phyloP scores from a whole-genome alignment of 2,113 vertebrate species.

The Crotalus horridus region DNA sequence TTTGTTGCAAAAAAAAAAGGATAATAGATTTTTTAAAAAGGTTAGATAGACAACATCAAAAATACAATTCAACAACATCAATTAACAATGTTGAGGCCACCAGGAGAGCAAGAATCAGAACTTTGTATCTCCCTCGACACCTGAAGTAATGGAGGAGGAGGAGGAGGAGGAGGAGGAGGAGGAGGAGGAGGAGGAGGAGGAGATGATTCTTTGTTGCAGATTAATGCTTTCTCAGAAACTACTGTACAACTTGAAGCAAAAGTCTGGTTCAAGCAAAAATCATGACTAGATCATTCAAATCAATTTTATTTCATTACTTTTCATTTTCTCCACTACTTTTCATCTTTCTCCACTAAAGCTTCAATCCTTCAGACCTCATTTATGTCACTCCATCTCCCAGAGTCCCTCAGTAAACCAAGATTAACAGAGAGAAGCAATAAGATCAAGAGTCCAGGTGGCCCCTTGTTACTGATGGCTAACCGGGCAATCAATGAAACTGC shows the following conservation, averaged over 20 bases:
- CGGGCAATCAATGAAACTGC: neutral
- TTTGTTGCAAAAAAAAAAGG: neutral
- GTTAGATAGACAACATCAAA: neutral
- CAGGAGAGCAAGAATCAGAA: neutral
- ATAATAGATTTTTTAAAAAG: neutral
- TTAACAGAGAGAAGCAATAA: neutral
- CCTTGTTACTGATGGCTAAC: neutral
- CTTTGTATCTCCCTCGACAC: neutral
- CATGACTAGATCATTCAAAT: neutral
- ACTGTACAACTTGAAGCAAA: neutral
- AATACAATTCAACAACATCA: neutral
- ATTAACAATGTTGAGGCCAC: neutral
- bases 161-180: fast-evolving
- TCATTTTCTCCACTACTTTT: neutral
- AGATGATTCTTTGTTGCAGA: neutral
- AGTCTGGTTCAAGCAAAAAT: neutral
- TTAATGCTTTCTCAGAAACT: neutral
- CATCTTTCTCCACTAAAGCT: neutral
- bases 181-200: fast-evolving
- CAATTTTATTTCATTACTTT: neutral
- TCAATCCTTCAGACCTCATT: neutral
- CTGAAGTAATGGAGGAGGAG: neutral
- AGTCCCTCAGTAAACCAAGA: neutral
- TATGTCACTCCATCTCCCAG: neutral
- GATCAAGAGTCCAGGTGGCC: neutral